Evolutionary conservation across 2,888 invertebrate genomes (phyloP).

Genomic region (Gonocerus acuteangulatus): DNA sequence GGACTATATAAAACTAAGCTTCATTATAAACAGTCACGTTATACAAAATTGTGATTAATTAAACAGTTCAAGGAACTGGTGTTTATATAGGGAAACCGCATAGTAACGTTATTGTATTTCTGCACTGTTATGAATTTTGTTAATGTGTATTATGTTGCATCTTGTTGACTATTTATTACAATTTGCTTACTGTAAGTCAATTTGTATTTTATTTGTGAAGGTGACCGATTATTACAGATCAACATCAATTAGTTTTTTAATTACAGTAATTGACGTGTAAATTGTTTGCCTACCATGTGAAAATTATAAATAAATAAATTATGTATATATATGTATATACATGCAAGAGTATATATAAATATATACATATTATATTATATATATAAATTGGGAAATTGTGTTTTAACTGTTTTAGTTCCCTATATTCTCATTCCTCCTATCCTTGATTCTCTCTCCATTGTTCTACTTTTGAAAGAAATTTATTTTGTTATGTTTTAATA

Average conservation of each 20-base stretch:
- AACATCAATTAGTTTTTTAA: slow-evolving; percentile 26
- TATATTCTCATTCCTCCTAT: slow-evolving; percentile 3
- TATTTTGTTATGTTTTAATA: too few relatives aligned
- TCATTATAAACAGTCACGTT: slow-evolving; percentile 24
- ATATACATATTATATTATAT: slow-evolving; percentile 12
- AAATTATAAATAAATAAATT: slow-evolving; percentile 23
- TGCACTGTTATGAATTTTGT: slow-evolving; percentile 34
- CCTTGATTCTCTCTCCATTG: background rate
- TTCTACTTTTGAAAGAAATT: too few relatives aligned
- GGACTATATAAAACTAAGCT: slow-evolving; percentile 24
- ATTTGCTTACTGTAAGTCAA: slow-evolving; percentile 28
- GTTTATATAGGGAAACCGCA: slow-evolving; percentile 24
- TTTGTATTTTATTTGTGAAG: slow-evolving; percentile 31
- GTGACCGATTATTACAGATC: slow-evolving; percentile 14
- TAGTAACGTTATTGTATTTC: slow-evolving; percentile 29
- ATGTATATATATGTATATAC: slow-evolving; percentile 21
- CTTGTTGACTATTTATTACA: slow-evolving; percentile 35
- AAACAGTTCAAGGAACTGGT: slow-evolving; percentile 27
- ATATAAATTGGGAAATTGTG: slow-evolving; percentile 7
- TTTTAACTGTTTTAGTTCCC: background rate
- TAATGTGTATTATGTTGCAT: slow-evolving; percentile 33
- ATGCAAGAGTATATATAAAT: slow-evolving; percentile 16
- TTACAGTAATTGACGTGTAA: slow-evolving; percentile 22
- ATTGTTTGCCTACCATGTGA: slow-evolving; percentile 30
- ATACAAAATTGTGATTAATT: slow-evolving; percentile 2